Conservation (phyloP, 1,140 invertebrate species). For the Bombus polaris region DNA sequence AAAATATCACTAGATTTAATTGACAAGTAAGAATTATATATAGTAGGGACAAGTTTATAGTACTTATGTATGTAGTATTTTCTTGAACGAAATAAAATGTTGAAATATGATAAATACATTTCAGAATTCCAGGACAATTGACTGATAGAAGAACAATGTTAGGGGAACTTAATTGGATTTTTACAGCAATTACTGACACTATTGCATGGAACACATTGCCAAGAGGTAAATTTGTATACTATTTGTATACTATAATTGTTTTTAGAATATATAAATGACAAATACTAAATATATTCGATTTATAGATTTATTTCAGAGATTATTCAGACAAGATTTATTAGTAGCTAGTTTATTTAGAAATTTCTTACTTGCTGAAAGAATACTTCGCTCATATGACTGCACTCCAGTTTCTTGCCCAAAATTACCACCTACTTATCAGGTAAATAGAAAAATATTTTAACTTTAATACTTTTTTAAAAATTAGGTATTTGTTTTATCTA, state of each 20-base stretch:
- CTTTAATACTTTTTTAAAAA: background rate
- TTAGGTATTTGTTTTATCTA: background rate
- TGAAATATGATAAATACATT: constrained; percentile 49
- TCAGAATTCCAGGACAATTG: constrained; percentile 96
- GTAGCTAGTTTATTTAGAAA: constrained; percentile 99
- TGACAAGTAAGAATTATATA: constrained; percentile 89
- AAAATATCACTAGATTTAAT: constrained; percentile 92
- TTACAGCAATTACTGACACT: constrained; percentile 99
- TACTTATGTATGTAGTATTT: background rate
- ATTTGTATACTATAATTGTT: constrained; percentile 9
- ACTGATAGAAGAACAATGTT: constrained; percentile 98
- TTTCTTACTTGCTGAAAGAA: constrained; percentile 97
- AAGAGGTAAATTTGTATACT: constrained; percentile 83
- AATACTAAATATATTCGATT: constrained; percentile 65
- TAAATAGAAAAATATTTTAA: constrained; percentile 72
- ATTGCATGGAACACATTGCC: constrained; percentile 99
- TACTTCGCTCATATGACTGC: constrained; percentile 98
- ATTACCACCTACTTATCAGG: constrained; percentile 94
- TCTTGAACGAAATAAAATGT: background rate
- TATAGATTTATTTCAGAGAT: constrained; percentile 95
- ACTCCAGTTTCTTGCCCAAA: constrained; percentile 95
- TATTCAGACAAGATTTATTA: constrained; percentile 98
- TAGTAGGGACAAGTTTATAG: constrained; percentile 9
- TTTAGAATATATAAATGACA: constrained; percentile 19
- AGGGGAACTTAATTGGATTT: constrained; percentile 99